These are phyloP conservation scores for Popillia japonica DNA, from an alignment of 1,140 invertebrate genomes.

Conservation along the genomic window DNA sequence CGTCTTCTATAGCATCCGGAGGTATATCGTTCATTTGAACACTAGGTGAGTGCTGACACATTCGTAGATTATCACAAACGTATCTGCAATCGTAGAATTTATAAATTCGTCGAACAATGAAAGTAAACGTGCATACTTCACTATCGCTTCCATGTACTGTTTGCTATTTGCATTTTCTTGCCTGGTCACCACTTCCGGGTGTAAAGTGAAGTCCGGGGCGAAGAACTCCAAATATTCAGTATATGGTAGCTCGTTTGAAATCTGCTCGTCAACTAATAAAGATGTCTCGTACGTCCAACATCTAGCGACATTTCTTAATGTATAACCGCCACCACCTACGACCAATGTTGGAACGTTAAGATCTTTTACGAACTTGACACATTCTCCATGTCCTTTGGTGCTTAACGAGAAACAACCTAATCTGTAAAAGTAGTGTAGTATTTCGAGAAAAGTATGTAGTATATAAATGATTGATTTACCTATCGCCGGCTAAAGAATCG, in stretches of 20 bases:
- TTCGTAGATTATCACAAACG: conserved; percentile 87
- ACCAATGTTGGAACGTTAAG: conserved; percentile 93
- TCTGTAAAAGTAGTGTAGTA: conserved; percentile 40
- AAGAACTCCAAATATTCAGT: conserved; percentile 96
- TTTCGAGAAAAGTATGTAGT: background rate
- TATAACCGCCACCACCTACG: conserved; percentile 97
- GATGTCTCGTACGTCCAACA: conserved; percentile 99
- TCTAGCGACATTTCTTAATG: conserved; percentile 94
- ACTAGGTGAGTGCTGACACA: conserved; percentile 87
- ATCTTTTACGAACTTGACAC: conserved; percentile 95
- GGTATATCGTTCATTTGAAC: conserved; percentile 95
- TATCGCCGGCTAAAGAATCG: conserved; percentile 95
- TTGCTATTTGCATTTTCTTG: conserved; percentile 93
- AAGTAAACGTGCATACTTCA: conserved; percentile 64
- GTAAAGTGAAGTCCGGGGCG: conserved; percentile 92
- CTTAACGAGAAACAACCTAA: conserved; percentile 89
- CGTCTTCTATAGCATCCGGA: conserved; percentile 74
- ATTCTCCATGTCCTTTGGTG: conserved; percentile 93
- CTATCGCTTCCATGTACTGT: conserved; percentile 89
- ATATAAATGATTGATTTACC: conserved; percentile 59
- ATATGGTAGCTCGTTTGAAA: conserved; percentile 91
- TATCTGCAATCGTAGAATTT: conserved; percentile 60
- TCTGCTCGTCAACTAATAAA: conserved; percentile 87
- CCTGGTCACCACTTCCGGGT: conserved; percentile 85
- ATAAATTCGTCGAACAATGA: background rate